Base-by-base conservation (phyloP, 1,140 invertebrate genomes). In the Solenopsis fugax region DNA sequence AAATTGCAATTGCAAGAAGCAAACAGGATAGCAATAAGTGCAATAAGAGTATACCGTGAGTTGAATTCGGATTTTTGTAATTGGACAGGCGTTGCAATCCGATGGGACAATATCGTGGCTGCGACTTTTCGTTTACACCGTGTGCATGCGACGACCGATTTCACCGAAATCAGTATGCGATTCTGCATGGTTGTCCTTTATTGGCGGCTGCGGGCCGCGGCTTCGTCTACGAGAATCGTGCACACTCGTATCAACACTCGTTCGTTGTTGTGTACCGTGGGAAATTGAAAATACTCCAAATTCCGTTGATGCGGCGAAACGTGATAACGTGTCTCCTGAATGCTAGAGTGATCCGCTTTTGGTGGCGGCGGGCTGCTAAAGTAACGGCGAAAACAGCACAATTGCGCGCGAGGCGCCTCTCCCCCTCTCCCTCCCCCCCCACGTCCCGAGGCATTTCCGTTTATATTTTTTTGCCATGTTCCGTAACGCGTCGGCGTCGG, bases 241-340 rank as follows among this genome's bases (percentile, higher is more conserved):
- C 56, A 12, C 54, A 5, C 48, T 41, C 81, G 64, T 67, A 50
- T 78, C 81, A 41, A 72, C 78, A 71, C 86, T 54, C 72, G 34
- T 64, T 48, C 67, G 69, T 80, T 72, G 48, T 81, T 80, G 45
- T 76, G 58, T 21, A 37, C 73, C 37, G 60, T 85, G 62, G 87
- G 91, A 91, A 93, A 92, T 93, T 92, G 90, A 92, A 92, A 92
- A 92, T 93, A 87, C 90, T 92, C 92, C 87, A 85, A 93, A 93
- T 92, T 93, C 92, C 92, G 60, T 90, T 88, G 89, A 91, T 89
- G 89, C 92, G 86, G 86, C 85, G 91, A 92, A 92, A 93, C 88
- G 90, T 88, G 87, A 91, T 84, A 87, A 85, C 88, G 88, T 87
- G 89, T 91, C 88, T 89, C 77, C 69, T 90, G 91, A 91, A 92